Percentiles rank a stretch among this genome's conserved stretches.
phyloP scores from a whole-genome alignment of 2,888 invertebrate species.

The Orchestes rusci region DNA sequence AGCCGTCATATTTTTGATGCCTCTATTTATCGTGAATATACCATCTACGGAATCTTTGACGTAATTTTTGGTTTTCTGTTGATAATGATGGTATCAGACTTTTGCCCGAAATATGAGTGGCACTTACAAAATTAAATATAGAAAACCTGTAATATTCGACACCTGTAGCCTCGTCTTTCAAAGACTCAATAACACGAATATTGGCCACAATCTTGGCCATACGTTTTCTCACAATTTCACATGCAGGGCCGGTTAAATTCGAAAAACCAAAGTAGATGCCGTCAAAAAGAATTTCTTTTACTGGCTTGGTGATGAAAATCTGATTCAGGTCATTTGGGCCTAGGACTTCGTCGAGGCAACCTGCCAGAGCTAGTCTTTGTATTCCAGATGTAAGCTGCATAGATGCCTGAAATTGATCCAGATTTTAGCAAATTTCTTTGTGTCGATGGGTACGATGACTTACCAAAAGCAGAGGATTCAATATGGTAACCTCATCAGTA shows the following conservation, averaged over 20 bases:
- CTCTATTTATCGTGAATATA: constrained; percentile 49
- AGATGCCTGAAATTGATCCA: constrained; percentile 9
- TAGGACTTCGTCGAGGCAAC: constrained; percentile 27
- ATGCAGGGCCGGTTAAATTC: constrained; percentile 23
- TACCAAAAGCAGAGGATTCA: constrained; percentile 54
- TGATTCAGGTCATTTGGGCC: constrained; percentile 11
- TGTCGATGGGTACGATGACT: constrained; percentile 20
- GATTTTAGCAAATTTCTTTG: neutral
- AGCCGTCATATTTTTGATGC: constrained; percentile 43
- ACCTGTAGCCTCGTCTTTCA: constrained; percentile 8
- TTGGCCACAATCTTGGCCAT: constrained; percentile 19
- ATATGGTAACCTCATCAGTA: constrained; percentile 47
- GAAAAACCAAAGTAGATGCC: constrained; percentile 27
- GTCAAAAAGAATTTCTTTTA: constrained; percentile 27
- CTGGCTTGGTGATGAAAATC: constrained; percentile 26
- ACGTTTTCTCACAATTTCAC: constrained; percentile 25
- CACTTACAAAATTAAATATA: constrained; percentile 28
- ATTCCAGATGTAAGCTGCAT: constrained; percentile 22
- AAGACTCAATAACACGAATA: constrained; percentile 20
- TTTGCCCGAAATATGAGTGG: neutral
- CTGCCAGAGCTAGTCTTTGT: constrained; percentile 26
- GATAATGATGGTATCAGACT: neutral
- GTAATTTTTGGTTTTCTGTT: constrained; percentile 31
- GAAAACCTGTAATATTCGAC: constrained; percentile 22
- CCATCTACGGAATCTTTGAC: constrained; percentile 42